A percentile compares a stretch with the other conserved stretches of the same genome.
Evolutionary conservation across 2,797 vertebrate genomes (phyloP).

Genomic region (Balearica regulorum): DNA sequence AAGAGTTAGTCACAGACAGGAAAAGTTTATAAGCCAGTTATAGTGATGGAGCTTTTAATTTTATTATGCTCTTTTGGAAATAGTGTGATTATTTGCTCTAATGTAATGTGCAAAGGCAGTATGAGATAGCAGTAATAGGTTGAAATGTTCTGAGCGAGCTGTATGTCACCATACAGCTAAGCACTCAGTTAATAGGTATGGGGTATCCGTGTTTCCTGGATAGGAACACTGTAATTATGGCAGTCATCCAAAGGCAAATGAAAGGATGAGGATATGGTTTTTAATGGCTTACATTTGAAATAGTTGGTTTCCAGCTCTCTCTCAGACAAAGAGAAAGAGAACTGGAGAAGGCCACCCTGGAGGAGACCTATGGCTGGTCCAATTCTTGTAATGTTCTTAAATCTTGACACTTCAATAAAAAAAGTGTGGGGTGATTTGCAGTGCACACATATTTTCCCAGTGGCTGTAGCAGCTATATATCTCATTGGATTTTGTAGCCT

Average conservation of each 20-base stretch:
- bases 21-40: background rate
- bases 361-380: background rate
- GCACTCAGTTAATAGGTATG: background rate
- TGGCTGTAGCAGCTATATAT: background rate
- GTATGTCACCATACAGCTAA: background rate
- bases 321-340: background rate
- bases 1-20: background rate
- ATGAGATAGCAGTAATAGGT: background rate
- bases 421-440: background rate
- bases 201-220: background rate
- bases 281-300: constrained; percentile 7
- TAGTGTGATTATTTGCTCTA: background rate
- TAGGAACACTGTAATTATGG: background rate
- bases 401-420: background rate
- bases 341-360: background rate
- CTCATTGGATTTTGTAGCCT: background rate
- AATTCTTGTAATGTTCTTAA: background rate
- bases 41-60: background rate
- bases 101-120: background rate
- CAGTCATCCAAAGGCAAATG: constrained; percentile 15
- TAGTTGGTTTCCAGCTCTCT: background rate
- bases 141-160: background rate
- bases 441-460: background rate
- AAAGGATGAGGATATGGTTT: background rate
- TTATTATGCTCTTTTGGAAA: background rate